Percentiles rank a stretch among this genome's conserved stretches.
Conservation (phyloP, 2,888 invertebrate species). For the Epistrophe grossulariae region DNA sequence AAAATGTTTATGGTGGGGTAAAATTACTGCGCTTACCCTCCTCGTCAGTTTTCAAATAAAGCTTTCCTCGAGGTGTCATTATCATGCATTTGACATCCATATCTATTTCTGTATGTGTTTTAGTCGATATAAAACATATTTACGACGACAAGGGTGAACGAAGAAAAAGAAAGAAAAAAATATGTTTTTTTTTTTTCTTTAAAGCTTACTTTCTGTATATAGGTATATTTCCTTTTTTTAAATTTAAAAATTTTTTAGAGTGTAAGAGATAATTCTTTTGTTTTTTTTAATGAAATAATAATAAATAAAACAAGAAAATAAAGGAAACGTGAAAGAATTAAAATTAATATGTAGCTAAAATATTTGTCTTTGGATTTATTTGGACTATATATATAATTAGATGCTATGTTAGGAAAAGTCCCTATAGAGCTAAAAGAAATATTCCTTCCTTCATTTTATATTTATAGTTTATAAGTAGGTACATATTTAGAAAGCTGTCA, state of each 20-base stretch:
- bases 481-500: too few species aligned
- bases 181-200: slow-evolving; percentile 27
- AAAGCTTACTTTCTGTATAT: slow-evolving; percentile 38
- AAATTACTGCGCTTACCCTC: slow-evolving; percentile 88
- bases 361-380: not conserved
- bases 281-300: not conserved
- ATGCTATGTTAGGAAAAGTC: not conserved
- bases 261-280: not conserved
- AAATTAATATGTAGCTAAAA: not conserved
- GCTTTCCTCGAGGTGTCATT: slow-evolving; percentile 91
- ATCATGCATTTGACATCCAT: slow-evolving; percentile 89
- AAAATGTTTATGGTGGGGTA: slow-evolving; percentile 53
- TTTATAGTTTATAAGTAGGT: too few species aligned
- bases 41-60: slow-evolving; percentile 93
- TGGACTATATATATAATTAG: too few species aligned
- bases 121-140: slow-evolving; percentile 60
- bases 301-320: not conserved
- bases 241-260: not conserved
- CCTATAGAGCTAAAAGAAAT: not conserved
- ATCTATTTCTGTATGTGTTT: slow-evolving; percentile 85
- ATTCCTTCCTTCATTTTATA: not conserved
- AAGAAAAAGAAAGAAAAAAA: slow-evolving; percentile 48
- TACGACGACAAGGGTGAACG: slow-evolving; percentile 63
- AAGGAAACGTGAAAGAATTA: not conserved
- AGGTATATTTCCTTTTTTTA: slow-evolving; percentile 6